Evolutionary conservation across 2,113 vertebrate species (phyloP).

Genomic region (Plecturocebus donacophilus): DNA sequence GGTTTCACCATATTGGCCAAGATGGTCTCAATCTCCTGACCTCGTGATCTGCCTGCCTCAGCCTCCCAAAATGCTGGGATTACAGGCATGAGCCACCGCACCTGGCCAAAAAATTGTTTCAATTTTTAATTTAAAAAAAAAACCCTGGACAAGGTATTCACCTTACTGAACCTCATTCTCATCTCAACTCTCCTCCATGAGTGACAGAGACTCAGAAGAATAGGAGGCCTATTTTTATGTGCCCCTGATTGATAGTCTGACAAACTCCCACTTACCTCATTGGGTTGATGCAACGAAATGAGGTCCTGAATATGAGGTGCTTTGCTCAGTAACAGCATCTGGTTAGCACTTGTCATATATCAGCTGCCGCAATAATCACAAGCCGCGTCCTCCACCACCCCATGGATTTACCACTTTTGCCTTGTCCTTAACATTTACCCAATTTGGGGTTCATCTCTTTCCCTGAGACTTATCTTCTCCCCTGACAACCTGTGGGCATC

Average conservation of each 20-base stretch:
- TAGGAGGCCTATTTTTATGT: not conserved
- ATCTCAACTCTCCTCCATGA: not conserved
- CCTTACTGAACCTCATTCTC: not conserved
- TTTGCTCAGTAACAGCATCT: not conserved
- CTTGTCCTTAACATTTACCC: not conserved
- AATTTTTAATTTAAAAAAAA: no score
- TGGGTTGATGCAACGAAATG: not conserved
- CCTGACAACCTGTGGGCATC: not conserved
- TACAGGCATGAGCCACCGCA: no score
- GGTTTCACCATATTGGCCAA: no score
- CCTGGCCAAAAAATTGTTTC: no score
- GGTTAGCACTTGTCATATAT: not conserved
- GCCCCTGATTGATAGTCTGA: constrained; percentile 40
- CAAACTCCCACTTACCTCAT: constrained; percentile 2
- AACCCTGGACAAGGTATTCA: not conserved
- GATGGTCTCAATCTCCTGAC: no score
- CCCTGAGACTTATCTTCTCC: not conserved
- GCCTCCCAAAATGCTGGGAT: no score
- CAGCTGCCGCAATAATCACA: not conserved
- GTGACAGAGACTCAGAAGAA: not conserved
- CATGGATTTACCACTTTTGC: not conserved
- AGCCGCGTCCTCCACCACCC: not conserved
- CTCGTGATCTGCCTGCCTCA: no score
- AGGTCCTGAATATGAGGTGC: not conserved
- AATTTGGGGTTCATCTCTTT: not conserved